A percentile compares a stretch with the other conserved stretches of the same genome.
phyloP scores from a whole-genome alignment of 2,113 vertebrate genomes.

The Scomber colias region DNA sequence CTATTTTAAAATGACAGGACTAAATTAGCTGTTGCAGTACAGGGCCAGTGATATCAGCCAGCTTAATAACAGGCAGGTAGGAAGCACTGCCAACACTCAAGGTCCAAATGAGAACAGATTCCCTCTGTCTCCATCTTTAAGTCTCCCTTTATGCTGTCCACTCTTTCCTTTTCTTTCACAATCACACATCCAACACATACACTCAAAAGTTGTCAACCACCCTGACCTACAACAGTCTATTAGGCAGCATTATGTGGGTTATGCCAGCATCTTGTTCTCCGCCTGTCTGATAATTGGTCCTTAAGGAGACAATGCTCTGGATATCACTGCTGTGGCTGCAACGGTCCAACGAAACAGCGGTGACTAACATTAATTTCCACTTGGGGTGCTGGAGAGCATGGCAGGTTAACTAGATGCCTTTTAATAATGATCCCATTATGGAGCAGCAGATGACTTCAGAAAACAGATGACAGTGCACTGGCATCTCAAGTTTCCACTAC shows the following conservation, averaged over 20 bases:
- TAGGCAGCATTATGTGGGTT: slow-evolving; percentile 67
- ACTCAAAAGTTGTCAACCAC: slow-evolving; percentile 58
- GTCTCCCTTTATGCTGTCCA: neutral
- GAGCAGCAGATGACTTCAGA: slow-evolving; percentile 70
- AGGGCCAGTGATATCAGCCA: slow-evolving; percentile 56
- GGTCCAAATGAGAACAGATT: slow-evolving; percentile 66
- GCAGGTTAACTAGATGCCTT: slow-evolving; percentile 80
- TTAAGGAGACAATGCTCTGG: slow-evolving; percentile 67
- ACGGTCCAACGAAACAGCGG: slow-evolving; percentile 56
- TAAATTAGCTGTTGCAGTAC: slow-evolving; percentile 73
- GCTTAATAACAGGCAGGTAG: slow-evolving; percentile 61
- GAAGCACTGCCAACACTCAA: slow-evolving; percentile 49
- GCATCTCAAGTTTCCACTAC: slow-evolving; percentile 70
- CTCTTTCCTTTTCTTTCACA: slow-evolving; percentile 21
- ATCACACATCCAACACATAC: slow-evolving; percentile 50
- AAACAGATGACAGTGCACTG: slow-evolving; percentile 68
- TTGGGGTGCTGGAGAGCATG: slow-evolving; percentile 72
- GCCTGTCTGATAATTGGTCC: slow-evolving; percentile 78
- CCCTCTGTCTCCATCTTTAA: slow-evolving; percentile 12
- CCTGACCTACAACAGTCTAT: slow-evolving; percentile 73
- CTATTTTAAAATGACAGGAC: slow-evolving; percentile 81
- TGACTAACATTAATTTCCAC: slow-evolving; percentile 79
- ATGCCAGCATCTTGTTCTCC: slow-evolving; percentile 63
- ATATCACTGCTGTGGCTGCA: slow-evolving; percentile 62
- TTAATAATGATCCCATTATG: slow-evolving; percentile 82